Conservation (phyloP, 2,888 invertebrate genomes). For the Aporophyla nigra region DNA sequence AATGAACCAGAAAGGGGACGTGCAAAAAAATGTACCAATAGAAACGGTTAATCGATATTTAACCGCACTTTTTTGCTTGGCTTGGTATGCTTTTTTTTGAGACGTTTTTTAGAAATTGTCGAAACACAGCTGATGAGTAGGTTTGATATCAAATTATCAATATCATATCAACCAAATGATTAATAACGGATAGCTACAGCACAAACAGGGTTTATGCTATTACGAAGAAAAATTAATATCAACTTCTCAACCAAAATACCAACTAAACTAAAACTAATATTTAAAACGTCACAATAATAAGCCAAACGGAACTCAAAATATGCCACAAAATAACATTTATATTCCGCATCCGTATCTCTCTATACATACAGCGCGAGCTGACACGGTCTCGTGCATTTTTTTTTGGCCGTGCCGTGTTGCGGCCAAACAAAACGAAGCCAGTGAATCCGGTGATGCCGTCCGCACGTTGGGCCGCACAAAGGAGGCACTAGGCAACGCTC, state of each 20-base stretch:
- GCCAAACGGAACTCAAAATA: constrained; percentile 25
- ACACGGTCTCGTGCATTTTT: constrained; percentile 49
- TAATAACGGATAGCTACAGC: background rate
- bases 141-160: background rate
- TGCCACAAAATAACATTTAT: constrained; percentile 46
- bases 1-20: constrained; percentile 60
- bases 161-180: background rate
- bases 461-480: constrained; percentile 65
- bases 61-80: constrained; percentile 51
- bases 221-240: background rate
- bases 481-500: constrained; percentile 61
- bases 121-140: background rate
- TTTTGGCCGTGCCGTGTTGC: constrained; percentile 63
- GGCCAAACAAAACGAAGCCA: constrained; percentile 72
- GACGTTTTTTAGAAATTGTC: background rate
- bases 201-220: background rate
- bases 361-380: constrained; percentile 38
- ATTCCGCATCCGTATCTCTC: constrained; percentile 54
- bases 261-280: constrained; percentile 7
- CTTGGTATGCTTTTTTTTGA: constrained; percentile 35
- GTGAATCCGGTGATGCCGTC: constrained; percentile 63
- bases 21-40: constrained; percentile 56
- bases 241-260: background rate
- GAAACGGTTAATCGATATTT: constrained; percentile 62
- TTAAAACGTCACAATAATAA: constrained; percentile 29